A percentile compares a stretch with the other conserved stretches of the same genome.
phyloP scores from a whole-genome alignment of 2,888 invertebrate species.

The Anarsia innoxiella region DNA sequence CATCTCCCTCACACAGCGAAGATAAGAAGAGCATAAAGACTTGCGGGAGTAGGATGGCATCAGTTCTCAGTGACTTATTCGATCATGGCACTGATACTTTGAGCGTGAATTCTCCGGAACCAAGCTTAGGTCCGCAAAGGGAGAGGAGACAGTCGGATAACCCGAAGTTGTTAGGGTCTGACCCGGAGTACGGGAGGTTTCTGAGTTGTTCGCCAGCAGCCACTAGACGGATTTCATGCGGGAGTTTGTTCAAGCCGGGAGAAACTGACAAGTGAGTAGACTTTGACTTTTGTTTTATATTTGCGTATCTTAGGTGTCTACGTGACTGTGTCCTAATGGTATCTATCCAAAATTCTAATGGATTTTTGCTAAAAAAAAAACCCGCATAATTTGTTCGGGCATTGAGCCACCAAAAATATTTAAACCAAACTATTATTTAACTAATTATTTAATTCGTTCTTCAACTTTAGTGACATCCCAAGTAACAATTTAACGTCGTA shows the following conservation, averaged over 20 bases:
- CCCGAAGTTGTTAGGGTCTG: conserved; percentile 77
- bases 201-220: conserved; percentile 88
- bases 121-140: conserved; percentile 55
- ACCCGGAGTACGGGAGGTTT: conserved; percentile 78
- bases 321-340: too few relatives aligned
- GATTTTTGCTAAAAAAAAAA: too few relatives aligned
- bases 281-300: too few relatives aligned
- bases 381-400: too few relatives aligned
- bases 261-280: conserved; percentile 76
- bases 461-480: too few relatives aligned
- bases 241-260: conserved; percentile 87
- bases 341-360: too few relatives aligned
- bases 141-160: conserved; percentile 73
- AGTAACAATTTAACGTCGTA: too few relatives aligned
- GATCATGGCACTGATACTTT: conserved; percentile 61
- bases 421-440: too few relatives aligned
- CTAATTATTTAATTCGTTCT: too few relatives aligned
- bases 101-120: conserved; percentile 62
- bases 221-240: conserved; percentile 92
- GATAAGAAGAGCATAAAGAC: conserved; percentile 63
- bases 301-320: too few relatives aligned
- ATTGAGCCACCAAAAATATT: too few relatives aligned
- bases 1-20: conserved; percentile 81
- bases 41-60: conserved; percentile 60
- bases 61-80: conserved; percentile 61